Evolutionary conservation across 2,113 vertebrate species (phyloP), one percentile per base, ranked within the genome.

Genomic region (Tychaedon coryphoeus): DNA sequence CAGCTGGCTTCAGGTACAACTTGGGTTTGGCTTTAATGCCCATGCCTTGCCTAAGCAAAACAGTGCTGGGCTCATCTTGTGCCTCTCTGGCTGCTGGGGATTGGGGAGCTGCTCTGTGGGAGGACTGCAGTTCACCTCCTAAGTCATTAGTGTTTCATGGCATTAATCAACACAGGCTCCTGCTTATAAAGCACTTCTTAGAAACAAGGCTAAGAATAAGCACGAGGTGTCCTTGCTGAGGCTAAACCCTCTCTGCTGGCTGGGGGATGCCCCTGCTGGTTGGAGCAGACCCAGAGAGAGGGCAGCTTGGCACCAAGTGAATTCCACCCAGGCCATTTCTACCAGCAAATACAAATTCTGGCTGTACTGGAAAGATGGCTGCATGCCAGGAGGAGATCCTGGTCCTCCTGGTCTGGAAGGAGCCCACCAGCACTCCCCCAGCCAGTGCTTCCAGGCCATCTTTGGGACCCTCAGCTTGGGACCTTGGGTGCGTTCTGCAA

Each of bases 61-160:
- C 29, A 5, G 14, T 0, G 0, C 58, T 1, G 2, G 58, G 51
- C 58, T 53, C 90, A 62, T 62, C 42, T 42, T 31, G 83, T 16
- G 18, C 56, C 40, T 5, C 8, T 3, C 29, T 1, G 5, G 75
- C 82, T 86, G 86, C 86, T 28, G 51, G 24, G 36, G 50, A 84
- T 51, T 61, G 11, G 53, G 4, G 42, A 96, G 67, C 79, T 48
- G 86, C 54, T 34, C 80, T 28, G 75, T 33, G 1, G 86, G 82
- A 90, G 71, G 79, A 73, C 40, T 4, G 4, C 84, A 38, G 77
- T 58, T 96, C 90, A 90, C 60, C 80, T 54, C 61, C 80, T 42
- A 85, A 74, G 88, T 67, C 92, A 65, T 96, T 92, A 95, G 91
- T 75, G 90, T 96, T 90, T 82, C 70, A 95, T 69, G 85, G 66